Percentiles rank a stretch among this genome's conserved stretches.
These are phyloP conservation scores for Lampropteryx suffumata DNA, from an alignment of 2,888 invertebrate species.

Conservation along the genomic window DNA sequence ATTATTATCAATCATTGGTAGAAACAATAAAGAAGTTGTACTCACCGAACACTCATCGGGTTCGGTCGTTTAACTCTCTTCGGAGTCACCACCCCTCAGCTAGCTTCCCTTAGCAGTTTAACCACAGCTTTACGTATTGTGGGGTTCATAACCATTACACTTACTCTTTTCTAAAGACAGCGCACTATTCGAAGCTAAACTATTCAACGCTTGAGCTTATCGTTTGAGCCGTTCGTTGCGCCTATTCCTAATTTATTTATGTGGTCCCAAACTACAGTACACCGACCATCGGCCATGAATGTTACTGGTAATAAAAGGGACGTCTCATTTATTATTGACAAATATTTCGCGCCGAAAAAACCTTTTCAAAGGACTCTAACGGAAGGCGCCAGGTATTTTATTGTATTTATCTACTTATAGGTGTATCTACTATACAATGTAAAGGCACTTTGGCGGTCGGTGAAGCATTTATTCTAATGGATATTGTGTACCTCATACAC, in stretches of 20 bases:
- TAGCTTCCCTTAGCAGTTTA: no score
- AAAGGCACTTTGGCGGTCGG: conserved; percentile 59
- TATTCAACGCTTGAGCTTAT: neutral
- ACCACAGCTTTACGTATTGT: no score
- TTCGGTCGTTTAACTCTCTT: no score
- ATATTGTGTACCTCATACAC: conserved; percentile 48
- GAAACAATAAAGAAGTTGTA: no score
- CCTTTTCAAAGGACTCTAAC: conserved; percentile 59
- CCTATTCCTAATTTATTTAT: conserved; percentile 56
- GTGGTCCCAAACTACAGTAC: conserved; percentile 60
- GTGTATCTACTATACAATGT: conserved; percentile 58
- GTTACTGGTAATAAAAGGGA: conserved; percentile 74
- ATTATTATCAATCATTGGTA: no score
- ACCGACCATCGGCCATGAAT: conserved; percentile 59
- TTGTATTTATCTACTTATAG: conserved; percentile 65
- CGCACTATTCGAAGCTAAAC: no score
- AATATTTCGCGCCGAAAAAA: conserved; percentile 77
- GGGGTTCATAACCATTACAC: no score
- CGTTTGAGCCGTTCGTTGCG: conserved; percentile 29
- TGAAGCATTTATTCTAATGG: conserved; percentile 46
- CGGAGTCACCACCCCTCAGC: no score
- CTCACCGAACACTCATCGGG: no score
- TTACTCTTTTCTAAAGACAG: no score
- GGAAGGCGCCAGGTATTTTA: conserved; percentile 78
- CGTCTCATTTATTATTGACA: conserved; percentile 82